These are phyloP conservation scores for Nephrotoma appendiculata DNA, from an alignment of 2,888 invertebrate genomes.

Conservation along the genomic window DNA sequence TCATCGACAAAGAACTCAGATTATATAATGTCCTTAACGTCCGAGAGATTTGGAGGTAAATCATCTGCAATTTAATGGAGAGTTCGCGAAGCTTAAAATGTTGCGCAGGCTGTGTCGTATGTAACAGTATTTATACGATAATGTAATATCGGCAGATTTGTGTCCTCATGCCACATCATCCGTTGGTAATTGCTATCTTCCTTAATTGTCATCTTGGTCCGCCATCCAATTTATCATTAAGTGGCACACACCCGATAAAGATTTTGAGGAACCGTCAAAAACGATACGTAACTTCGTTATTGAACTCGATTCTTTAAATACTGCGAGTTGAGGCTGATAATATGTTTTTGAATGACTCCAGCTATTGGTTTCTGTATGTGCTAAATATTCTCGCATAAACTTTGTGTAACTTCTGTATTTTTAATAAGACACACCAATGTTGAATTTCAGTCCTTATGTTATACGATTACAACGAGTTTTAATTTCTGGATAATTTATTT, in stretches of 20 bases:
- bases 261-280: neutral
- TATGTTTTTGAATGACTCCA: neutral
- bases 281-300: neutral
- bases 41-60: neutral
- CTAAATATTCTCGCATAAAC: too few relatives aligned
- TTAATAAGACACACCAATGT: too few relatives aligned
- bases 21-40: too few relatives aligned
- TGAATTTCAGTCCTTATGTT: too few relatives aligned
- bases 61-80: neutral
- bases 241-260: neutral
- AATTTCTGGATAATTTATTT: too few relatives aligned
- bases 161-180: neutral
- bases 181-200: neutral
- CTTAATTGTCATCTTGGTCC: too few relatives aligned
- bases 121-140: neutral
- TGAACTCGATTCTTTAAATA: neutral
- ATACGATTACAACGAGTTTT: too few relatives aligned
- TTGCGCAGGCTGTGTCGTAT: neutral
- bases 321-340: neutral
- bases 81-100: neutral
- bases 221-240: neutral
- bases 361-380: too few relatives aligned
- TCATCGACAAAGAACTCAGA: too few relatives aligned
- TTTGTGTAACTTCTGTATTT: too few relatives aligned
- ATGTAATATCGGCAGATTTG: neutral